Conservation (phyloP, 2,888 invertebrate genomes). For the Conchocele bisecta region DNA sequence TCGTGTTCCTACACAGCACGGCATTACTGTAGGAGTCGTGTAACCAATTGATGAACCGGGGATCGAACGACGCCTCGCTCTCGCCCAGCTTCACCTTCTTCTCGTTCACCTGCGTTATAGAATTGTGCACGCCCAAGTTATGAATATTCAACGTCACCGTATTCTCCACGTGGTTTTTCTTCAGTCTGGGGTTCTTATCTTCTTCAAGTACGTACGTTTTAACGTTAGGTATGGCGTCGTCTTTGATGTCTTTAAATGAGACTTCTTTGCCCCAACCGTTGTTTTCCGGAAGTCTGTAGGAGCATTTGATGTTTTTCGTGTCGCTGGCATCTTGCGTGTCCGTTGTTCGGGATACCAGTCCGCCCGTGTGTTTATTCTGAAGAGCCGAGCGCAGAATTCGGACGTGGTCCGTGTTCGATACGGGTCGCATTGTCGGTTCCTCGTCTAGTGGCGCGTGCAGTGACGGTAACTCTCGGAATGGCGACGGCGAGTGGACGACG, state of each 20-base stretch:
- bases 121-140: constrained; percentile 65
- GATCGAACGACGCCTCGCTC: constrained; percentile 55
- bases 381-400: constrained; percentile 50
- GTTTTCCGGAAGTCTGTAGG: constrained; percentile 61
- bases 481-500: constrained; percentile 45
- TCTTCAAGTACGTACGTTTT: constrained; percentile 65
- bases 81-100: constrained; percentile 56
- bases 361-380: constrained; percentile 49
- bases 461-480: constrained; percentile 29
- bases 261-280: constrained; percentile 59
- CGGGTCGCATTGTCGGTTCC: constrained; percentile 22
- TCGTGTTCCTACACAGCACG: constrained; percentile 27
- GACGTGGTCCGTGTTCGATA: constrained; percentile 43
- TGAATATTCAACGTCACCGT: constrained; percentile 59
- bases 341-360: constrained; percentile 28
- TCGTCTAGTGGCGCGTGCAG: constrained; percentile 17
- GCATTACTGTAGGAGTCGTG: constrained; percentile 52
- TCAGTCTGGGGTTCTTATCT: constrained; percentile 41
- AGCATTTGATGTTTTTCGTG: constrained; percentile 56
- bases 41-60: constrained; percentile 60
- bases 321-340: constrained; percentile 31
- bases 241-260: constrained; percentile 60
- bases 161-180: constrained; percentile 48
- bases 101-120: constrained; percentile 53
- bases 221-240: constrained; percentile 63